phyloP scores from a whole-genome alignment of 2,888 invertebrate genomes.

The Orthonevra nobilis region DNA sequence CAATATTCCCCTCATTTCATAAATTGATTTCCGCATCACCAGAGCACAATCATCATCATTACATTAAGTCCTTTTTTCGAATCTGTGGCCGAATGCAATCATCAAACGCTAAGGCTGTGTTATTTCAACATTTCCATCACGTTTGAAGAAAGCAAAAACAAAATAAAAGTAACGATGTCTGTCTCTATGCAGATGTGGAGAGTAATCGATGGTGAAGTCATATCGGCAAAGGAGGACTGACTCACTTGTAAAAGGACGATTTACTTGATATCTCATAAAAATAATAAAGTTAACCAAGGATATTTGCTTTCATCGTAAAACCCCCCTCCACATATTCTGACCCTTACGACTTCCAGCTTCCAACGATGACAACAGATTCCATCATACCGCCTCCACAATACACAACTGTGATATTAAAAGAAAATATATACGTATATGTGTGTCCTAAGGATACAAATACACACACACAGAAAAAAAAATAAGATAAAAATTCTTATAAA shows the following conservation, averaged over 20 bases:
- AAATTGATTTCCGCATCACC: slow-evolving; percentile 58
- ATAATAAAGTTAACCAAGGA: slow-evolving; percentile 65
- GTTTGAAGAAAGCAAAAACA: slow-evolving; percentile 25
- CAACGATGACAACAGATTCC: slow-evolving; percentile 29
- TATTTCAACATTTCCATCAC: slow-evolving; percentile 60
- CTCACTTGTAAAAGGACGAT: slow-evolving; percentile 50
- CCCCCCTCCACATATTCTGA: slow-evolving; percentile 42
- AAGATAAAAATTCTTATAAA: slow-evolving; percentile 14
- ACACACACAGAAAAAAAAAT: slow-evolving; percentile 8
- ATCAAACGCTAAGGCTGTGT: slow-evolving; percentile 54
- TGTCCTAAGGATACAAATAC: slow-evolving; percentile 36
- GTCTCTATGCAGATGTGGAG: slow-evolving; percentile 33
- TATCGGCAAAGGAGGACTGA: slow-evolving; percentile 5
- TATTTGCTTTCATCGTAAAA: slow-evolving; percentile 55
- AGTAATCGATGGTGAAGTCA: too few species aligned
- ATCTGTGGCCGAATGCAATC: slow-evolving; percentile 39
- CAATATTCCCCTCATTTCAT: slow-evolving; percentile 45
- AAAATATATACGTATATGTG: slow-evolving; percentile 46
- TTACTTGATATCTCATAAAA: slow-evolving; percentile 67
- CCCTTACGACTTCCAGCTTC: slow-evolving; percentile 17
- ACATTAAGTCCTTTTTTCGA: slow-evolving; percentile 23
- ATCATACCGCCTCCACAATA: slow-evolving; percentile 20
- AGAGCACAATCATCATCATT: slow-evolving; percentile 24
- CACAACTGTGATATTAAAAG: slow-evolving; percentile 52
- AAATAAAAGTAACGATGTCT: slow-evolving; percentile 8